phyloP scores from a whole-genome alignment of 2,888 invertebrate species.

The Andrena marginata region DNA sequence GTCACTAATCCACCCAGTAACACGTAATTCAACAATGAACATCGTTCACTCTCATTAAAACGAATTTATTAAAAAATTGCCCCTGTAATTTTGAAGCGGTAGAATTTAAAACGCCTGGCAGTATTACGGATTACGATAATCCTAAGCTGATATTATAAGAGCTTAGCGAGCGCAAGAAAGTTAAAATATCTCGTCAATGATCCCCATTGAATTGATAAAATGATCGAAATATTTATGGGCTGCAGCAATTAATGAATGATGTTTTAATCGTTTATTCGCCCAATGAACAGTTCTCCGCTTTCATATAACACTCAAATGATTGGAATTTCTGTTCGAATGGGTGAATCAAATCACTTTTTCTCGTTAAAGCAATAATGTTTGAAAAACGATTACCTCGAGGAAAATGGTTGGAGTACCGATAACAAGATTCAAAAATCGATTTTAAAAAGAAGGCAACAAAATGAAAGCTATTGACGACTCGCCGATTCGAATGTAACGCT shows the following conservation, averaged over 20 bases:
- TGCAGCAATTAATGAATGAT: slow-evolving; percentile 4
- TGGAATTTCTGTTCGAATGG: background rate
- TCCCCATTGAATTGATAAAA: slow-evolving; percentile 24
- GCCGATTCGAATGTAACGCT: background rate
- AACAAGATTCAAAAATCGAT: no score
- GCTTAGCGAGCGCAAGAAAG: slow-evolving; percentile 19
- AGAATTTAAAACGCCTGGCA: slow-evolving; percentile 27
- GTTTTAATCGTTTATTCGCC: background rate
- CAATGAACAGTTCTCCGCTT: background rate
- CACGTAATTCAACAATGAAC: slow-evolving; percentile 1
- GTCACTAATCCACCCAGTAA: background rate
- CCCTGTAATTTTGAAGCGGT: slow-evolving; percentile 7
- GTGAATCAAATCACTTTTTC: no score
- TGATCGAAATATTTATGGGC: background rate
- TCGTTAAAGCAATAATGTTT: no score
- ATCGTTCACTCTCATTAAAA: background rate
- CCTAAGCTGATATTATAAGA: slow-evolving; percentile 23
- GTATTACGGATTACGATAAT: slow-evolving; percentile 38
- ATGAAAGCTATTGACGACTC: background rate
- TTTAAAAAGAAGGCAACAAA: no score
- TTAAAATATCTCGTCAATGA: background rate
- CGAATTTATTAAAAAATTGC: slow-evolving; percentile 28
- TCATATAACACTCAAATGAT: background rate
- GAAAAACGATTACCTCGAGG: no score
- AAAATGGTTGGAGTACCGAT: no score